Evolutionary conservation across 2,888 invertebrate genomes (phyloP), one percentile per base, ranked within the genome.

Genomic region (Pteria penguin): DNA sequence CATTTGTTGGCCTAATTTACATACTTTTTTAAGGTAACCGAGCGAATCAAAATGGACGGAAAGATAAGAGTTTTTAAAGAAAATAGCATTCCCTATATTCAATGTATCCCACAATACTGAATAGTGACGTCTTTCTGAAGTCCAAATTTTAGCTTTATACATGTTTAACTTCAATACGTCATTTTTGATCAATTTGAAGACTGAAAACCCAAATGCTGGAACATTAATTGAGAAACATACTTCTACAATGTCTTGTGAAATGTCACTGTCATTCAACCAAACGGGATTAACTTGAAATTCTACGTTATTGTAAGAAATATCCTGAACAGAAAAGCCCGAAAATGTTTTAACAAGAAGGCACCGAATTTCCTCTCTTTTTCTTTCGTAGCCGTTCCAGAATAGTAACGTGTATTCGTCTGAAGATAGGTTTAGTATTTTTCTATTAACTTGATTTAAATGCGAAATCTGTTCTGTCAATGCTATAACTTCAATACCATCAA

Each of bases 21-120:
- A 75, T 24, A 75, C 22, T 62, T 55, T 36, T 24, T 69, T 33
- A 24, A 75, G 45, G 0, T 31, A 26, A 26, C 75, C 75, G n/a
- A 11, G 58, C 5, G 29, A 63, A 5, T 58, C 33, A 52, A 75
- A 69, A 32, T 24, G 24, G 29, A 58, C 8, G 5, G 54, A 57
- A 4, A 75, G 26, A 65, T 45, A 65, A 11, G 45, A 18, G 33
- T 62, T 75, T 69, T 27, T 22, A 8, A 60, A 24, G 27, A 18
- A 26, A 26, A 45, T 14, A 14, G 8, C 18, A 18, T 45, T 45
- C 45, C 11, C 8, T 14, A 45, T 18, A 14, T 45, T 18, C 45
- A 45, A 18, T 45, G 8, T 8, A 8, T 8, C 11, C 45, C 45
- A 45, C 33, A 8, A 63, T 63, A 29, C 26, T 63, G 4, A 18